Percentiles rank a stretch among this genome's conserved stretches.
Evolutionary conservation across 1,140 invertebrate species (phyloP).

Genomic region (Bombus superbus): DNA sequence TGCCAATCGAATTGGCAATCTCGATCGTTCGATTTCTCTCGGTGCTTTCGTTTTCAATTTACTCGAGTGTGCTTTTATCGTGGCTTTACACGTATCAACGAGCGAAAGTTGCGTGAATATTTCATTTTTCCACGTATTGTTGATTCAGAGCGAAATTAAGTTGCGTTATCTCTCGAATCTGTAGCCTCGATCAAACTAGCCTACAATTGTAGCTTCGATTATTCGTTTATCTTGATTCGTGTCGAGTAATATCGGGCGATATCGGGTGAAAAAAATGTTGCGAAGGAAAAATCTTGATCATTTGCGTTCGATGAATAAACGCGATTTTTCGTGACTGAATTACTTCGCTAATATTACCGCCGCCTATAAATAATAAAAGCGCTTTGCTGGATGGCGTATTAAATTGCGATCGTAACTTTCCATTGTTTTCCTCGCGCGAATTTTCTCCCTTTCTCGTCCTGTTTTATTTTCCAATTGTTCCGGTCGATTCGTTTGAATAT

Average conservation of each 20-base stretch:
- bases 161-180: not conserved
- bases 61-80: not conserved
- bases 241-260: not conserved
- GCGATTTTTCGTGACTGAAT: slow-evolving; percentile 54
- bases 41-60: not conserved
- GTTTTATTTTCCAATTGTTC: slow-evolving; percentile 14
- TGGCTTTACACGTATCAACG: too few relatives aligned
- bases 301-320: slow-evolving; percentile 41
- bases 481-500: not conserved
- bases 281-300: not conserved
- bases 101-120: not conserved
- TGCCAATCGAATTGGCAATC: not conserved
- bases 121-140: not conserved
- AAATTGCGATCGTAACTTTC: not conserved
- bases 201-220: not conserved
- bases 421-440: not conserved
- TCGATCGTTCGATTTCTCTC: not conserved
- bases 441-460: not conserved
- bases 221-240: not conserved
- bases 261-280: not conserved
- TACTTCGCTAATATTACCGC: slow-evolving; percentile 12
- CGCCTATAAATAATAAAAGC: slow-evolving; percentile 54
- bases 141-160: not conserved
- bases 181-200: not conserved
- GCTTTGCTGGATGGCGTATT: slow-evolving; percentile 44